Evolutionary conservation across 2,797 vertebrate species (phyloP), one percentile per base, ranked within the genome.

Genomic region (Sitta carolinensis): DNA sequence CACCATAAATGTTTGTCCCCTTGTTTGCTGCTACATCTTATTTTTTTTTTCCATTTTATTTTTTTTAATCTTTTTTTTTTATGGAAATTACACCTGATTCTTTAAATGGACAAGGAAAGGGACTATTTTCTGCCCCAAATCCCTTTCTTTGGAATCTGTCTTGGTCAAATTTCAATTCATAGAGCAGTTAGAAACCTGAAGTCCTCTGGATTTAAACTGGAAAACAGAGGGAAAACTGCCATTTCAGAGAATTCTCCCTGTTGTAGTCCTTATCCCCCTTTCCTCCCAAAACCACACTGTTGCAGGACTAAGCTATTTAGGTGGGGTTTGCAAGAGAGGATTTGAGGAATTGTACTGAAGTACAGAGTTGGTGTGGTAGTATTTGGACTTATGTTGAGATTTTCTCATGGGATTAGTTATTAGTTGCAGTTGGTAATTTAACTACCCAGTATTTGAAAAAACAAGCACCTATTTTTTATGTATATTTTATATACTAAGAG

Each of bases 341-440:
- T 87, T 87, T 85, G 62, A 72, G 48, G 50, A 86, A 62, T 62
- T 94, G 30, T 80, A 61, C 45, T 58, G 57, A 74, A 47, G 48
- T 77, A 54, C 32, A 83, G 62, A 83, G 36, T 23, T 75, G 12
- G 10, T 55, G 13, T 32, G 43, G 40, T 78, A 90, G n/a, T 48
- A 52, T 87, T 92, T 87, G 61, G 45, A 82, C 87, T 90, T 90
- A 52, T 43, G 16, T 42, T 87, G 68, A 76, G 61, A 21, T 1
- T 83, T 93, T 82, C 36, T 89, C 8, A 1, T 51, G 40, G 54
- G 47, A 83, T 90, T 80, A 87, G 29, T 83, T 89, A 74, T 51
- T 66, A 89, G 51, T 78, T 92, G 75, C 51, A 80, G 36, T 81
- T 92, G 66, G 27, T 55, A 87, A 90, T 73, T 87, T 80, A 82